These are phyloP conservation scores for Apogon talboti DNA, from an alignment of 2,797 vertebrate genomes.

Conservation along the genomic window DNA sequence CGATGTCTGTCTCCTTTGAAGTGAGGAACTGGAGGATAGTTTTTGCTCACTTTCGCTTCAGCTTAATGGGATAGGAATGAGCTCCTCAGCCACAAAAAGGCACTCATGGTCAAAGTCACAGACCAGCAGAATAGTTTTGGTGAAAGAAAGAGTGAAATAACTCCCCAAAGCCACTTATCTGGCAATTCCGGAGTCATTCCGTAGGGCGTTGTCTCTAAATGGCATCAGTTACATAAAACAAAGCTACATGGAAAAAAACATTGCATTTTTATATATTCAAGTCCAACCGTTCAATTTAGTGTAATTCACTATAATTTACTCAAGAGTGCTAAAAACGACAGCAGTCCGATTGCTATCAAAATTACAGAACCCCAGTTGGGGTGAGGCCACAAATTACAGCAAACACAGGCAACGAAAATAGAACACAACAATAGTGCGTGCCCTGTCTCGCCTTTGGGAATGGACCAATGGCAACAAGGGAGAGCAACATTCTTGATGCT, in stretches of 20 bases:
- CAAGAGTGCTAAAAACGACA: conserved; percentile 75
- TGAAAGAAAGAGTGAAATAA: conserved; percentile 57
- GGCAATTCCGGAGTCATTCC: conserved; percentile 49
- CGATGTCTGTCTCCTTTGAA: conserved; percentile 69
- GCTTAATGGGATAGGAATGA: conserved; percentile 68
- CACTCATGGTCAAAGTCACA: conserved; percentile 49
- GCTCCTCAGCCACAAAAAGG: conserved; percentile 49
- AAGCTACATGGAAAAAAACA: conserved; percentile 53
- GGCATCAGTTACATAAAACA: conserved; percentile 66
- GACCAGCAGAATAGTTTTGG: conserved; percentile 51
- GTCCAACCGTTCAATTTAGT: conserved; percentile 74
- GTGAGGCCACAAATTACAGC: conserved; percentile 80
- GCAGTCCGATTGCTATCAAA: conserved; percentile 72
- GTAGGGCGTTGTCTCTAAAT: conserved; percentile 59
- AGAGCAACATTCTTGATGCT: conserved; percentile 60
- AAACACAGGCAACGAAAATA: conserved; percentile 76
- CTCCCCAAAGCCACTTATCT: conserved; percentile 49
- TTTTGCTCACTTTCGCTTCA: conserved; percentile 60
- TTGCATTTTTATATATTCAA: conserved; percentile 73
- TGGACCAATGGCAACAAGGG: conserved; percentile 40
- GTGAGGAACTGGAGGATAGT: conserved; percentile 68
- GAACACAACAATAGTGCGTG: conserved; percentile 75
- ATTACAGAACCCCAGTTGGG: conserved; percentile 73
- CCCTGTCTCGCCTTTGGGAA: conserved; percentile 63
- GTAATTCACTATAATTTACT: conserved; percentile 84